phyloP scores from a whole-genome alignment of 2,797 vertebrate species.

The Lateolabrax maculatus region DNA sequence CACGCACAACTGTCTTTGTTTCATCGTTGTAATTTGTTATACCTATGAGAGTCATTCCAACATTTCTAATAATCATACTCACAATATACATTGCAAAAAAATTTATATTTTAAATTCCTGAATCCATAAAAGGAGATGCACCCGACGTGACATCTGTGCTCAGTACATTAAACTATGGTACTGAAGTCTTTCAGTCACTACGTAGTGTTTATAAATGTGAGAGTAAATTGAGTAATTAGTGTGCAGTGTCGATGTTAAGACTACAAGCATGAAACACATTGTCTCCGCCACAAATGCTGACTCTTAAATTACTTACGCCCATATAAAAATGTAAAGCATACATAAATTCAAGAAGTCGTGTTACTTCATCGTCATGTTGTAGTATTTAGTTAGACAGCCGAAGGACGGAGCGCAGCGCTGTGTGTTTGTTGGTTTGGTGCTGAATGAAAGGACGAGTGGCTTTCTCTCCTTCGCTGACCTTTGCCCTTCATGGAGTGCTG shows the following conservation, averaged over 20 bases:
- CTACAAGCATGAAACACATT: not conserved
- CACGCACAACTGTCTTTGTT: constrained; percentile 12
- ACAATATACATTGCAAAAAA: not conserved
- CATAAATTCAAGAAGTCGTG: constrained; percentile 1
- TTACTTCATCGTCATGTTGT: not conserved
- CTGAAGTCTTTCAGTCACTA: not conserved
- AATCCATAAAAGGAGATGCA: not conserved
- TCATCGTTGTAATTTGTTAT: not conserved
- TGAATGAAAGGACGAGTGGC: constrained; percentile 71
- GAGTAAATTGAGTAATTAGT: constrained; percentile 10
- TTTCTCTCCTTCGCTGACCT: constrained; percentile 79
- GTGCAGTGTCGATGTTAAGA: not conserved
- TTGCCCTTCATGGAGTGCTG: constrained; percentile 79
- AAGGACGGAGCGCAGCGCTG: constrained; percentile 8
- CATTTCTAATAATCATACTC: not conserved
- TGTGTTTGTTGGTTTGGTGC: constrained; percentile 42
- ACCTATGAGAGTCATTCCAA: not conserved
- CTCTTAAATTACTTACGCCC: not conserved
- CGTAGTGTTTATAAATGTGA: not conserved
- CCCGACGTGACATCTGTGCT: not conserved
- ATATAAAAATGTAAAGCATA: not conserved
- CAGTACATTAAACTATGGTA: not conserved
- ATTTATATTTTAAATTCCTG: not conserved
- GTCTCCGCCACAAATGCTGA: not conserved
- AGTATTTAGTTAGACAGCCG: constrained; percentile 17